Conservation (phyloP, 1,140 invertebrate species). For the Bombus waltoni region DNA sequence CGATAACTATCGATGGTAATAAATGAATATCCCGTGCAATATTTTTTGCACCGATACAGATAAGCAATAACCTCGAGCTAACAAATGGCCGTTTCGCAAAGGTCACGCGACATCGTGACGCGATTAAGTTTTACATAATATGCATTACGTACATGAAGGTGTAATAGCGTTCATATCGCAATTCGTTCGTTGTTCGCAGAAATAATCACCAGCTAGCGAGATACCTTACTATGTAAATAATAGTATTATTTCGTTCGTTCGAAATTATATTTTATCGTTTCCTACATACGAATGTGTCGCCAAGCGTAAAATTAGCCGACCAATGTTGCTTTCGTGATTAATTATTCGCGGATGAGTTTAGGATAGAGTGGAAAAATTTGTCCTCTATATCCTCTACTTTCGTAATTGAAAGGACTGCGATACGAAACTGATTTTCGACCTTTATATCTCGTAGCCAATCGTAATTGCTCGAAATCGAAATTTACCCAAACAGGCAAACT, state of each 20-base stretch:
- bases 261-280: constrained; percentile 1
- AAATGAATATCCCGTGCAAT: neutral
- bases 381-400: neutral
- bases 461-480: neutral
- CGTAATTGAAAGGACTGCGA: neutral
- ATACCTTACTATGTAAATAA: constrained; percentile 6
- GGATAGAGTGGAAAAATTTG: neutral
- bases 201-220: neutral
- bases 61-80: neutral
- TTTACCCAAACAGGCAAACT: neutral
- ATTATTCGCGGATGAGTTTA: neutral
- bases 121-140: neutral
- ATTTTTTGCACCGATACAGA: neutral
- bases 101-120: neutral
- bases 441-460: too few relatives aligned
- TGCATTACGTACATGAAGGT: neutral
- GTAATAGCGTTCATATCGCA: neutral
- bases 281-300: neutral
- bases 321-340: constrained; percentile 5
- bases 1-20: too few relatives aligned
- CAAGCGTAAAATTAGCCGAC: constrained; percentile 13
- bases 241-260: neutral
- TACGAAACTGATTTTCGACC: neutral
- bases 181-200: neutral
- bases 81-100: neutral